Base-by-base conservation (phyloP, 1,140 invertebrate genomes). In the Hylaeus anthracinus region DNA sequence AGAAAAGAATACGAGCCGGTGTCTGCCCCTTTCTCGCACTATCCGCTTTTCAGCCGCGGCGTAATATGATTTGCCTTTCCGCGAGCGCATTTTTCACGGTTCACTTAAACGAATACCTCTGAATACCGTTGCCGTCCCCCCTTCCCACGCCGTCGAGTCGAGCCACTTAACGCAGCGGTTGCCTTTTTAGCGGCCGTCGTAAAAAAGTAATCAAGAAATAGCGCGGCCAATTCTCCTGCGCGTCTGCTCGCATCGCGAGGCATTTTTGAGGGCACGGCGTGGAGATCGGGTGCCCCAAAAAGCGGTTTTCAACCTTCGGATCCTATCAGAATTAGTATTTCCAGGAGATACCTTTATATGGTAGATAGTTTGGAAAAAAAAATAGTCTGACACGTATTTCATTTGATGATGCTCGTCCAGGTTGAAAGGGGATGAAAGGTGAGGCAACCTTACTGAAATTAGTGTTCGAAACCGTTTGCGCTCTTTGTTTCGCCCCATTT, bases 181-280 rank as follows among this genome's bases (percentile, higher is more conserved):
- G 74, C 70, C 67, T 56, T 82, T 70, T 70, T 37, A 45, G 41
- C 65, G 14, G 41, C 51, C 53, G 15, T 26, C 67, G 45, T 72
- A 39, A 53, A 58, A 78, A 78, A 15, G 55, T 79, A 79, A 82
- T 82, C 67, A 56, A 43, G 37, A 39, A 12, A 41, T 10, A 43
- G 69, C 15, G 5, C 43, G 9, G 65, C 15, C 15, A 14, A 26
- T 45, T 45, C 43, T 45, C 43, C 3, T 5, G 43, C 48, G 5
- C 48, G 48, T 10, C 3, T 63, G 1, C 5, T 39, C 5, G 61
- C 5, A 65, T 26, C 41, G 63, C 39, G 45, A 8, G 39, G 8
- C 37, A 65, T 65, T 65, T 65, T 65, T 9, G 39, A 12, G 37
- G 26, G 26, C 26, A 26, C 26, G 26, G 26, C 26, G 26, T 26